Conservation (phyloP, 2,113 vertebrate species). For the Perognathus longimembris region DNA sequence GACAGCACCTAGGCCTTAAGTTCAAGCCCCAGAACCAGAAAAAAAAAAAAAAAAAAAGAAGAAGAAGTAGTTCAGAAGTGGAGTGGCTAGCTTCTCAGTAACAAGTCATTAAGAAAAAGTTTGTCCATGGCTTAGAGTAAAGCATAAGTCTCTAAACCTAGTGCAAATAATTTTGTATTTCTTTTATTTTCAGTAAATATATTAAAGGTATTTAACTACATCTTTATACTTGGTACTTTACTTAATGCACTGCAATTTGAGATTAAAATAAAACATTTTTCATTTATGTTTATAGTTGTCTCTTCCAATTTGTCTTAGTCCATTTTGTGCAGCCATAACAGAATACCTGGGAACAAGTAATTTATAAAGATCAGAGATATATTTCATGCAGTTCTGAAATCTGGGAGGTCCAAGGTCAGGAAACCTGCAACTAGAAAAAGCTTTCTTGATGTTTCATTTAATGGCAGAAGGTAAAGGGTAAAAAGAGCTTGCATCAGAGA, state of each 20-base stretch:
- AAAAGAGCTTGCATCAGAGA: neutral
- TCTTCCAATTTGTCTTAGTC: neutral
- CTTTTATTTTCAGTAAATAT: neutral
- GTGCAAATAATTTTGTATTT: constrained; percentile 27
- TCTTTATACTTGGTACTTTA: neutral
- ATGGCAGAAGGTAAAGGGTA: neutral
- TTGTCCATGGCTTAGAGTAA: constrained; percentile 27
- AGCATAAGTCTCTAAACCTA: constrained; percentile 49
- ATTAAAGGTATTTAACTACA: neutral
- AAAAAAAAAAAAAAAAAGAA: no score
- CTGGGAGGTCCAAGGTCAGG: neutral
- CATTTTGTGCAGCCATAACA: neutral
- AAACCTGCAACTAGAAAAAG: neutral
- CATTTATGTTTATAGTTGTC: neutral
- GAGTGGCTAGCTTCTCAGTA: constrained; percentile 41
- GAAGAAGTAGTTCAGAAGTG: constrained; percentile 25
- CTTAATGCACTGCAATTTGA: neutral
- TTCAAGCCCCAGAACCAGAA: no score
- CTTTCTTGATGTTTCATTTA: neutral
- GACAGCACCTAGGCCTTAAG: no score
- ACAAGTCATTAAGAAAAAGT: constrained; percentile 40
- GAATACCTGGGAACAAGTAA: neutral
- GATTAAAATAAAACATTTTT: neutral
- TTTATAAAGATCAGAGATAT: neutral
- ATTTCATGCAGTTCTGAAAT: neutral